Conservation (phyloP, 2,888 invertebrate species). For the Diplolepis rosae region DNA sequence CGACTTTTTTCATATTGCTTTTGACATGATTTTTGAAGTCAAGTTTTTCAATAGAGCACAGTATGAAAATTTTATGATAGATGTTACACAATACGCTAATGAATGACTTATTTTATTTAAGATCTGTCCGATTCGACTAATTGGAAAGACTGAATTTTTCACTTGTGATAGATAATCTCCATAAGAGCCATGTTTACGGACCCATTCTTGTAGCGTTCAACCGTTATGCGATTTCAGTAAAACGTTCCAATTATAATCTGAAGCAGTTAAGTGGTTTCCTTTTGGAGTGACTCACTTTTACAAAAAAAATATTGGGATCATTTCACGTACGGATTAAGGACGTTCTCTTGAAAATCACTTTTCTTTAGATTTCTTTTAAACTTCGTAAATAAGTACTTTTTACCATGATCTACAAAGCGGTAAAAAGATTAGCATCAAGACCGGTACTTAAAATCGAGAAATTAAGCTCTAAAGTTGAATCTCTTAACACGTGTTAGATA, state of each 20-base stretch:
- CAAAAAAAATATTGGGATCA: background rate
- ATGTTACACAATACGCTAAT: background rate
- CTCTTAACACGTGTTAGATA: too few species aligned
- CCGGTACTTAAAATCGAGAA: too few species aligned
- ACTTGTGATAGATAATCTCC: conserved; percentile 24
- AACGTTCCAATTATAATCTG: background rate
- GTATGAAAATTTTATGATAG: background rate
- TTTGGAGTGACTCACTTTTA: background rate
- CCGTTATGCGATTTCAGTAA: conserved; percentile 4
- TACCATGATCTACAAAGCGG: too few species aligned
- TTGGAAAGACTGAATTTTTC: conserved; percentile 16
- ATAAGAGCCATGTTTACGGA: background rate
- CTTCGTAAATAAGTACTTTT: too few species aligned
- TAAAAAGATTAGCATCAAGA: too few species aligned
- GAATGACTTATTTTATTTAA: background rate
- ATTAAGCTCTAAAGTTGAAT: too few species aligned
- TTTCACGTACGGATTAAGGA: background rate
- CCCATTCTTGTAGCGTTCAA: background rate
- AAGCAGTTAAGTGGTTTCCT: too few species aligned
- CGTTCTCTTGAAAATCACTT: background rate
- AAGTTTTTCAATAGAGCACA: too few species aligned
- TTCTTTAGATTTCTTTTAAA: background rate
- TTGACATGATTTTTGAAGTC: too few species aligned
- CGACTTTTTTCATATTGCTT: too few species aligned
- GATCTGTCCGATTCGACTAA: background rate